Conservation (phyloP, 2,797 vertebrate species). For the Coregonus suidteri region DNA sequence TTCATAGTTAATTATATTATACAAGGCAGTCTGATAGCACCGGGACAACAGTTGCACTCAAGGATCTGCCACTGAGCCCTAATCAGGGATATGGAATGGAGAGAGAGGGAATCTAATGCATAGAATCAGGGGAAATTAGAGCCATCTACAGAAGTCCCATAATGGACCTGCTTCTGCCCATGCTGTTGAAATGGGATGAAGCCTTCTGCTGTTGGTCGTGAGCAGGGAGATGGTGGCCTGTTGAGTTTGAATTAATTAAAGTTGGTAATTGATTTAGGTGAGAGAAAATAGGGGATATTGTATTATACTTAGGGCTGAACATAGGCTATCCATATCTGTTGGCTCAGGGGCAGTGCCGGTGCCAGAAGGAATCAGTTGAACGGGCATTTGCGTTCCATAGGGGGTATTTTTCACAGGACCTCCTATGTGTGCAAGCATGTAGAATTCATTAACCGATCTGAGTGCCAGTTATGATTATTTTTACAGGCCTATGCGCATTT, state of each 20-base stretch:
- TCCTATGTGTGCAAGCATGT: too few relatives aligned
- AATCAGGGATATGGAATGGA: conserved; percentile 12
- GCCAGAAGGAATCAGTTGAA: too few relatives aligned
- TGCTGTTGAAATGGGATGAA: neutral
- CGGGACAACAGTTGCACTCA: conserved; percentile 26
- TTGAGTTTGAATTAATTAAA: conserved; percentile 12
- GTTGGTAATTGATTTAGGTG: conserved; percentile 7
- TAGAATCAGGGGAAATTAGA: conserved; percentile 24
- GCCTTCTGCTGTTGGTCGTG: conserved; percentile 9
- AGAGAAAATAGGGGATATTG: neutral
- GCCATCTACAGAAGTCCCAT: conserved; percentile 13
- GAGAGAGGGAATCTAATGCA: conserved; percentile 2
- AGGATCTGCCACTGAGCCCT: conserved; percentile 21
- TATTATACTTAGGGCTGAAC: neutral
- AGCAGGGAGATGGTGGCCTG: conserved; percentile 12
- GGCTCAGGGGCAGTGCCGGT: too few relatives aligned
- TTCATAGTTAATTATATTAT: neutral
- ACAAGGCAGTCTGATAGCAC: conserved; percentile 17
- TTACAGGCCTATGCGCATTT: too few relatives aligned
- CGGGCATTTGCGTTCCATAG: too few relatives aligned
- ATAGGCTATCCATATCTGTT: too few relatives aligned
- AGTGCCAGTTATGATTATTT: too few relatives aligned
- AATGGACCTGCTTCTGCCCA: conserved; percentile 10
- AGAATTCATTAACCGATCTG: too few relatives aligned
- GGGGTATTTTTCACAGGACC: too few relatives aligned